phyloP scores from a whole-genome alignment of 2,888 invertebrate species.

The Hydriomena furcata region DNA sequence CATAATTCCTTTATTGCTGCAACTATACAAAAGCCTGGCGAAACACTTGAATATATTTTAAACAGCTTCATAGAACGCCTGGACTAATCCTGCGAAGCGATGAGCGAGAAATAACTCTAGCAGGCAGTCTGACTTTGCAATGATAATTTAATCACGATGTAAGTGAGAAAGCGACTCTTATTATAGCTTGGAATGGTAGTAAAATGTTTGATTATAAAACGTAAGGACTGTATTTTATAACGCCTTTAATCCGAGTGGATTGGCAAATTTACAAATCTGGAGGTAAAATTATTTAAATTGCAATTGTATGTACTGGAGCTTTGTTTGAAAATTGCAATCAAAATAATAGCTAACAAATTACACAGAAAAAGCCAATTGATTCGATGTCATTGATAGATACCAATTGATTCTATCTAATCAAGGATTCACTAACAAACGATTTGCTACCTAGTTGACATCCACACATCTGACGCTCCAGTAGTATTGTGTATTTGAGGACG shows the following conservation, averaged over 20 bases:
- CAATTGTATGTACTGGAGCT: conserved; percentile 8
- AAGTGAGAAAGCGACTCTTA: conserved; percentile 62
- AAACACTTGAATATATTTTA: conserved; percentile 28
- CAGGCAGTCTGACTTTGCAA: conserved; percentile 69
- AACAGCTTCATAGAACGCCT: conserved; percentile 47
- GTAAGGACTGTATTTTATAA: conserved; percentile 44
- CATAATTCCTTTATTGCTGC: conserved; percentile 7
- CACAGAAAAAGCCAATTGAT: neutral
- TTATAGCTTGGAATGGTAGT: conserved; percentile 62
- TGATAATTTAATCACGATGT: conserved; percentile 78
- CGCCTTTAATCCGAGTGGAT: conserved; percentile 36
- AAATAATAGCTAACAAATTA: neutral
- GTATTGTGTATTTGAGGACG: conserved; percentile 35
- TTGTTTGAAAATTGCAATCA: neutral
- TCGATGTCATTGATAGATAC: too few species aligned
- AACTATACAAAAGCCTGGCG: conserved; percentile 4
- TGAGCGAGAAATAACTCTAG: conserved; percentile 54
- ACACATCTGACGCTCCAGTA: conserved; percentile 28
- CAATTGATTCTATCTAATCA: neutral
- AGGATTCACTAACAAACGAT: conserved; percentile 6
- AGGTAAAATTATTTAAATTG: conserved; percentile 30
- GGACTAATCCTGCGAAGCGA: conserved; percentile 51
- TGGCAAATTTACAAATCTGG: conserved; percentile 29
- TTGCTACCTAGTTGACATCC: conserved; percentile 16
- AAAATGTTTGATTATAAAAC: conserved; percentile 56